phyloP scores from a whole-genome alignment of 64 coral and sea anemone species.

The Actinia tenebrosa region DNA sequence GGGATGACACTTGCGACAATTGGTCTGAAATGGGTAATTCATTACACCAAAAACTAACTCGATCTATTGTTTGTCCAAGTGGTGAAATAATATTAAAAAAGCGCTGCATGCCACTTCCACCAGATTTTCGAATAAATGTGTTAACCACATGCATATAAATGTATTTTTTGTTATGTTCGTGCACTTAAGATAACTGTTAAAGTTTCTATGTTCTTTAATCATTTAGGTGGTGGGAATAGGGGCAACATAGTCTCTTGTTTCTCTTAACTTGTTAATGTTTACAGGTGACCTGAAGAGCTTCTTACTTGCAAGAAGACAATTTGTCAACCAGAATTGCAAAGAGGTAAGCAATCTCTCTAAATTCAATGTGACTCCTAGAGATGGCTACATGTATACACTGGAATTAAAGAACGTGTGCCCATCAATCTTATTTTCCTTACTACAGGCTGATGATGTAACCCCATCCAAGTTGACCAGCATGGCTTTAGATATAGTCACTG shows the following conservation, averaged over 20 bases:
- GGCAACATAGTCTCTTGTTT: neutral
- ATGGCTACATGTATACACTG: neutral
- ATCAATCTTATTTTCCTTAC: neutral
- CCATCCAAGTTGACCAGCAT: conserved; percentile 60
- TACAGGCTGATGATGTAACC: conserved; percentile 75
- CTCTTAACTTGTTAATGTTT: neutral
- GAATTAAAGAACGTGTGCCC: neutral
- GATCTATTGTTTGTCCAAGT: too few species aligned
- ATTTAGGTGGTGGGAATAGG: too few species aligned
- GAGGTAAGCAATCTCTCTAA: conserved; percentile 34
- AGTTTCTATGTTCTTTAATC: neutral
- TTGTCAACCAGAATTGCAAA: conserved; percentile 74
- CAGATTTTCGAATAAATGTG: too few species aligned
- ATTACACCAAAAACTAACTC: too few species aligned
- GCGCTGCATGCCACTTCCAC: too few species aligned
- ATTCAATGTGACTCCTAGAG: neutral
- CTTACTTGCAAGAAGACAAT: conserved; percentile 70
- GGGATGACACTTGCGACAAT: too few species aligned
- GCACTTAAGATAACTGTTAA: neutral
- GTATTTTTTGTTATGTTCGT: neutral
- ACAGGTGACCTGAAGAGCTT: conserved; percentile 80
- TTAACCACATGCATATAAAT: too few species aligned
- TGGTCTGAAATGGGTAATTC: too few species aligned
- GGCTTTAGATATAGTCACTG: conserved; percentile 58
- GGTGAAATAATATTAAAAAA: too few species aligned